A percentile compares a stretch with the other conserved stretches of the same genome.
Evolutionary conservation across 2,113 vertebrate species (phyloP).

Genomic region (Tauraco erythrolophus): DNA sequence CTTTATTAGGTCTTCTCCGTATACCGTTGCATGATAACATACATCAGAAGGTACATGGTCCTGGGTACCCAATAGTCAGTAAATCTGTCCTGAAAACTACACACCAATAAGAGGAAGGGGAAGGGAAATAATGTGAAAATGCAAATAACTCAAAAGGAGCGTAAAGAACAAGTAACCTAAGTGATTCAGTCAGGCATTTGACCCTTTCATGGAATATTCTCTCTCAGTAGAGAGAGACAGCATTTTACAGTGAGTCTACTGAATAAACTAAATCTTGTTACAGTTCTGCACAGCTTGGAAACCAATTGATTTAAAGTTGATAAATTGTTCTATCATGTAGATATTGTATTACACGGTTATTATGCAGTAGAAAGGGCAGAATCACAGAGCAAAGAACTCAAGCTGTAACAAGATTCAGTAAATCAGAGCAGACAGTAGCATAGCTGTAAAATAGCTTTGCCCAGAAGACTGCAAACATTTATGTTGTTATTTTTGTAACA

Average conservation of each 20-base stretch:
- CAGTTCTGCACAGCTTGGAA: not conserved
- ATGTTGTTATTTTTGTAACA: not conserved
- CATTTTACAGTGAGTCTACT: not conserved
- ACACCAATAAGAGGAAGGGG: not conserved
- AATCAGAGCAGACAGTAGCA: not conserved
- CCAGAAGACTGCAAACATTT: not conserved
- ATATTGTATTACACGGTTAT: not conserved
- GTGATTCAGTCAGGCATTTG: not conserved
- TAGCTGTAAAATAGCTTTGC: not conserved
- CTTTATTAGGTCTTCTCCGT: not conserved
- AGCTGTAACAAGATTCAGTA: not conserved
- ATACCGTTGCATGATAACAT: not conserved
- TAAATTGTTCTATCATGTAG: not conserved
- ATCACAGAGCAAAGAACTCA: not conserved
- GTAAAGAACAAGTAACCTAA: not conserved
- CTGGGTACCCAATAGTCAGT: not conserved
- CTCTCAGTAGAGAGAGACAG: not conserved
- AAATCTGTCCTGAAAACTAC: not conserved
- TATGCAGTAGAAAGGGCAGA: conserved; percentile 24
- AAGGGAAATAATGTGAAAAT: not conserved
- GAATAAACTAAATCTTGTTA: not conserved
- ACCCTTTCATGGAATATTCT: not conserved
- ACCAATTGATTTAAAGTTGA: conserved; percentile 29
- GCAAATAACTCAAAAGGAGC: not conserved
- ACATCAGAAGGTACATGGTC: not conserved